Conservation (phyloP, 2,797 vertebrate species). For the Apodemus agrarius region DNA sequence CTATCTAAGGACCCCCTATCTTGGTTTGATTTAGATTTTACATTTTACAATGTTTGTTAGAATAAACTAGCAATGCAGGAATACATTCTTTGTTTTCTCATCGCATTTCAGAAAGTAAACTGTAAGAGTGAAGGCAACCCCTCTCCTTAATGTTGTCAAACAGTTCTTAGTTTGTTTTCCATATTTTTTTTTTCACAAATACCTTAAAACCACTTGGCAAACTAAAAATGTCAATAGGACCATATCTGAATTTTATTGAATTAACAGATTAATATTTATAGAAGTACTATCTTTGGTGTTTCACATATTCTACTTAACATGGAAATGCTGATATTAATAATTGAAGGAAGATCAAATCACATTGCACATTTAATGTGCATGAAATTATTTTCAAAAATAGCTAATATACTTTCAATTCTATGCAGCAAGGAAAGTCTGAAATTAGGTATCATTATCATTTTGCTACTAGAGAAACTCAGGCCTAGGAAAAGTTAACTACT, state of each 20-base stretch:
- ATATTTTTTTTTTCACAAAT: background rate
- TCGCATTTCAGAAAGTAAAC: background rate
- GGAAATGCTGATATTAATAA: background rate
- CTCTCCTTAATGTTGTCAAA: background rate
- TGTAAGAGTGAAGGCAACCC: background rate
- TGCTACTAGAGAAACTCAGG: background rate
- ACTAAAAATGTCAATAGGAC: background rate
- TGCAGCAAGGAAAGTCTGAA: background rate
- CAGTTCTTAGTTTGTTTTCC: background rate
- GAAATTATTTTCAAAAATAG: background rate
- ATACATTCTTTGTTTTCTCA: background rate
- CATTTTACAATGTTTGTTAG: background rate
- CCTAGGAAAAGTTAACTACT: background rate
- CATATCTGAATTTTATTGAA: background rate
- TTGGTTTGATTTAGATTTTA: background rate
- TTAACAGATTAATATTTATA: background rate
- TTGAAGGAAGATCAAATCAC: background rate
- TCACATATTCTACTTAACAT: background rate
- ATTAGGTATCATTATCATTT: background rate
- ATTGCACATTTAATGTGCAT: background rate
- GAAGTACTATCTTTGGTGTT: background rate
- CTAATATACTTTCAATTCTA: background rate
- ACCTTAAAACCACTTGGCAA: background rate
- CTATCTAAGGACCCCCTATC: background rate
- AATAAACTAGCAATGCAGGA: background rate